phyloP scores from a whole-genome alignment of 2,113 vertebrate species.

The Leiothrix lutea region DNA sequence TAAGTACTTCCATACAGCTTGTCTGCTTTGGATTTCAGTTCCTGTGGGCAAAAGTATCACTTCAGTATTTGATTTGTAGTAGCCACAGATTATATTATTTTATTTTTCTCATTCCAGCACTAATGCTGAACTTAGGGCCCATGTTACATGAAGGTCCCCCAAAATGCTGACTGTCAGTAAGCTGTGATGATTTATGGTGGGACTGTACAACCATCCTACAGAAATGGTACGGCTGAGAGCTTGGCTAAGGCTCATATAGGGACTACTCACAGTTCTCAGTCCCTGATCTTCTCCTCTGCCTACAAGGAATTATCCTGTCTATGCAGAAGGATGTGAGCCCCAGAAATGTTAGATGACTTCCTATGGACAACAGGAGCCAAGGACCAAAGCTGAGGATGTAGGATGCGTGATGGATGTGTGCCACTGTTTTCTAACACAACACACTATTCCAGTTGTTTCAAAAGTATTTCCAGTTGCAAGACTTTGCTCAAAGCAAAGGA shows the following conservation, averaged over 20 bases:
- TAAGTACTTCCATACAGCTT: background rate
- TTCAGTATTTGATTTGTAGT: background rate
- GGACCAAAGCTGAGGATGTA: background rate
- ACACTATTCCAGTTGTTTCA: background rate
- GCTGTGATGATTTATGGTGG: background rate
- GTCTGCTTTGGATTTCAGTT: background rate
- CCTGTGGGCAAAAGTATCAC: background rate
- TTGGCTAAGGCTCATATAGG: background rate
- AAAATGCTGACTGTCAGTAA: background rate
- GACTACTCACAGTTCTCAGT: background rate
- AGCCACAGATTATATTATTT: background rate
- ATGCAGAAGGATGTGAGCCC: accelerated
- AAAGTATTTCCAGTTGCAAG: background rate
- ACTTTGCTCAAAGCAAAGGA: background rate
- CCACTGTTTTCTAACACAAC: accelerated
- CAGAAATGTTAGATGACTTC: accelerated
- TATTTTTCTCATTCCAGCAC: background rate
- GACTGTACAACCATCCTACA: background rate
- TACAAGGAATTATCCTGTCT: background rate
- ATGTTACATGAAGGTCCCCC: background rate
- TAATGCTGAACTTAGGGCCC: background rate
- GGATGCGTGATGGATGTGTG: no score
- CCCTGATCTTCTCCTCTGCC: background rate
- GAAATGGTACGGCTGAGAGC: background rate
- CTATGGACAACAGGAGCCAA: background rate